Conservation (phyloP, 2,888 invertebrate species). For the Scotopteryx bipunctaria region DNA sequence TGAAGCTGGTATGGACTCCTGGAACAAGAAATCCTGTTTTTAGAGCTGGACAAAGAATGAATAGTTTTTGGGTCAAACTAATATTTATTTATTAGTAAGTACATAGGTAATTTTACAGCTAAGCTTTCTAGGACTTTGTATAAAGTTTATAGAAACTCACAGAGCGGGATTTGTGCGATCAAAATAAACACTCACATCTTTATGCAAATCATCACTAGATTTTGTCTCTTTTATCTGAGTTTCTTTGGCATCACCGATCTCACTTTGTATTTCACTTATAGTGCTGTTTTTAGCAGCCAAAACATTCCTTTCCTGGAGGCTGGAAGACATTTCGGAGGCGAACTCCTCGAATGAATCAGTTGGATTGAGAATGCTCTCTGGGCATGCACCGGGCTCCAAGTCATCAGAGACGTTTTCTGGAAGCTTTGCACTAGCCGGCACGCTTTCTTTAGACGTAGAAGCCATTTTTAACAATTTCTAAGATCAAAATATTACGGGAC, state of each 20-base stretch:
- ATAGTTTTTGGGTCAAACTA: too few species aligned
- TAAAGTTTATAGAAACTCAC: neutral
- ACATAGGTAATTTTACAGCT: too few species aligned
- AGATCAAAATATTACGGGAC: neutral
- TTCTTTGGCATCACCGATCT: constrained; percentile 67
- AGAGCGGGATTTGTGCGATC: too few species aligned
- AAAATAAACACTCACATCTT: constrained; percentile 60
- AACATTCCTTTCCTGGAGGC: constrained; percentile 81
- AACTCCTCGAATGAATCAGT: constrained; percentile 89
- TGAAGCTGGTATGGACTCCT: constrained; percentile 69
- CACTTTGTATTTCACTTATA: constrained; percentile 84
- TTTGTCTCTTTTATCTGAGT: constrained; percentile 59
- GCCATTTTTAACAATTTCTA: constrained; percentile 53
- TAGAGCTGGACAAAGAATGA: too few species aligned
- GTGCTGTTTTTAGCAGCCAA: constrained; percentile 82
- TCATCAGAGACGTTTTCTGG: constrained; percentile 55
- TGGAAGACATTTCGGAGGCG: constrained; percentile 85
- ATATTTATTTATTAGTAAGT: too few species aligned
- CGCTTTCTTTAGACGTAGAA: constrained; percentile 66
- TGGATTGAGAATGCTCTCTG: constrained; percentile 87
- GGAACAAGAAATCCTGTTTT: constrained; percentile 24
- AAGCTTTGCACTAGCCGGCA: constrained; percentile 39
- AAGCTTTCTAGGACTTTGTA: neutral
- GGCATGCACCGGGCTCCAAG: constrained; percentile 73
- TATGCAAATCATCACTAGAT: constrained; percentile 70